Percentiles rank a stretch among this genome's conserved stretches.
phyloP scores from a whole-genome alignment of 1,140 invertebrate genomes.

The Euglossa dilemma region DNA sequence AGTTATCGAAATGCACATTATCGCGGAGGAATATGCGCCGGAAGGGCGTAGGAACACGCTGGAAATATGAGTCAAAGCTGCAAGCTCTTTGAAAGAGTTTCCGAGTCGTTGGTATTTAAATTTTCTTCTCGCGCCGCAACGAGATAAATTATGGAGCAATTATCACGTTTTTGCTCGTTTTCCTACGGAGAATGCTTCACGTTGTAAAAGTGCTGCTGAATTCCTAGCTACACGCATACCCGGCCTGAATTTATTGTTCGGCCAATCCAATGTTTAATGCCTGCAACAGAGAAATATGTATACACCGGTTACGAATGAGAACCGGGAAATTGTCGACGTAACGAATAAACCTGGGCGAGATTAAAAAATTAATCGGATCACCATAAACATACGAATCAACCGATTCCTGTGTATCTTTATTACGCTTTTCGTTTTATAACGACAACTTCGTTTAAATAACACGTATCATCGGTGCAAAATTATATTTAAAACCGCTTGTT shows the following conservation, averaged over 20 bases:
- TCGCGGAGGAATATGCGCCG: not conserved
- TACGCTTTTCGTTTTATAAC: too few species aligned
- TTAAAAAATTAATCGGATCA: not conserved
- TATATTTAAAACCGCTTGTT: too few species aligned
- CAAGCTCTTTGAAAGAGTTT: conserved; percentile 9
- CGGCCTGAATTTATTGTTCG: conserved; percentile 6
- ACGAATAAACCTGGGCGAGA: not conserved
- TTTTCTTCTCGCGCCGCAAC: conserved; percentile 6
- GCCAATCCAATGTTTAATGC: conserved; percentile 2
- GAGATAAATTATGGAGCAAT: conserved; percentile 44
- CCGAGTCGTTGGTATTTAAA: conserved; percentile 43
- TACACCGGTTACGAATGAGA: not conserved
- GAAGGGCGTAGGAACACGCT: not conserved
- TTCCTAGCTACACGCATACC: not conserved
- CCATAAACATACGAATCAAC: too few species aligned
- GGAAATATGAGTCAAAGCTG: conserved; percentile 4
- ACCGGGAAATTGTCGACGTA: too few species aligned
- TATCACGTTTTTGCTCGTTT: conserved; percentile 36
- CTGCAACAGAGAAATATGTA: not conserved
- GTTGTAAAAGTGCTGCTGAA: not conserved
- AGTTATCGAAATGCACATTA: not conserved
- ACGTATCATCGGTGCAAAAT: too few species aligned
- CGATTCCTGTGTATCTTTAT: too few species aligned
- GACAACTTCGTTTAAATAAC: too few species aligned
- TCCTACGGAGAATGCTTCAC: not conserved